Base-by-base conservation (phyloP, 1,140 invertebrate genomes). In the Drosophila leontia region DNA sequence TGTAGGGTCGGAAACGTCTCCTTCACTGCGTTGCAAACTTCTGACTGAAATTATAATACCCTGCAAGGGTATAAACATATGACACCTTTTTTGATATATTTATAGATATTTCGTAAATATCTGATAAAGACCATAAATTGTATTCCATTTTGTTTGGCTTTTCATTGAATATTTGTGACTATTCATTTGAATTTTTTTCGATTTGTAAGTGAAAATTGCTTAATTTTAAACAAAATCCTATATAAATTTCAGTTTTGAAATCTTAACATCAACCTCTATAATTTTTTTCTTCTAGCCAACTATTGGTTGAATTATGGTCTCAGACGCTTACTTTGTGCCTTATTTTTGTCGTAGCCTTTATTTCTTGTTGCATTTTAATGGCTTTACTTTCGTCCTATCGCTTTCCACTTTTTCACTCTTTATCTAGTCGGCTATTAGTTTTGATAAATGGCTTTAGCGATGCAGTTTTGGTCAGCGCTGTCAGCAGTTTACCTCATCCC, bases 341-440 rank as follows among this genome's bases (percentile, higher is more conserved):
- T 29, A 29, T 29, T 29, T 29, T 29, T 29, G 26, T 29, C 26
- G 26, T 29, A 29, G 26, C 26, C 26, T 48, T n/a, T 69, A 42
- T 35, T 59, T 41, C 45, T 81, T 56, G 53, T 65, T 57, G 56
- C 57, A 72, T 64, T 77, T 63, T 71, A 83, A 76, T 72, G 71
- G 81, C 59, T 80, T 61, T 60, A 77, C 75, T 80, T 47, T 50
- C 47, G 26, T 53, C 58, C 59, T 42, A 58, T 39, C 65, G 44
- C 34, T 72, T 72, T 59, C 29, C 23, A 67, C 69, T 80, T 67
- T 84, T 72, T 50, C 70, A 67, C 48, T 45, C 45, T 53, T 77
- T 84, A 84, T 84, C 81, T 85, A 19, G 50, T 19, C 50, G 41
- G 81, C 81, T 78, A 84, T 85, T 80, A 84, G 72, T 72, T 83